phyloP scores from a whole-genome alignment of 1,140 invertebrate genomes.

The Uloborus diversus region DNA sequence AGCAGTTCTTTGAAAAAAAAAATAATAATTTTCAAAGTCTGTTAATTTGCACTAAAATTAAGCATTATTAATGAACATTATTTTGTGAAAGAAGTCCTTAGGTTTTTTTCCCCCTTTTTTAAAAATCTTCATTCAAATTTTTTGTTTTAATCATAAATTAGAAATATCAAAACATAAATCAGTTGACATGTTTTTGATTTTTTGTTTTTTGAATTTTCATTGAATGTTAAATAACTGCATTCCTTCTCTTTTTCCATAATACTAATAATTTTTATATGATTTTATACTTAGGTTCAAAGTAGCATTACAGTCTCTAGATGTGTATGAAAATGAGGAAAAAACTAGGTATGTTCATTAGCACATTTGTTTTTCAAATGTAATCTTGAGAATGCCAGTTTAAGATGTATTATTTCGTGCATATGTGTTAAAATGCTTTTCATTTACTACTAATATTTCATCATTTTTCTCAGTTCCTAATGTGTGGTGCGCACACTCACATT shows the following conservation, averaged over 20 bases:
- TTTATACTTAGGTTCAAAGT: constrained; percentile 70
- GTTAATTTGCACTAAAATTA: no score
- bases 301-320: constrained; percentile 70
- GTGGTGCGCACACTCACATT: background rate
- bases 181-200: no score
- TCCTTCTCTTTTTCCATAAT: background rate
- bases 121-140: no score
- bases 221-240: background rate
- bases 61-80: no score
- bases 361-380: background rate
- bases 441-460: background rate
- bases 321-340: constrained; percentile 78
- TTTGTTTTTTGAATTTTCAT: constrained; percentile 4
- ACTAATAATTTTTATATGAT: background rate
- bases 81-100: no score
- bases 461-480: background rate
- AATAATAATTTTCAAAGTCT: no score
- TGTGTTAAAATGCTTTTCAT: background rate
- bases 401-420: background rate
- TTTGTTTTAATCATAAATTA: no score
- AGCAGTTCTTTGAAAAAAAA: no score
- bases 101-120: no score
- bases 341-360: constrained; percentile 63
- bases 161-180: no score
- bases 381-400: no score